Percentiles rank a stretch among this genome's conserved stretches.
phyloP scores from a whole-genome alignment of 2,113 vertebrate species.

The Micronycteris hirsuta region DNA sequence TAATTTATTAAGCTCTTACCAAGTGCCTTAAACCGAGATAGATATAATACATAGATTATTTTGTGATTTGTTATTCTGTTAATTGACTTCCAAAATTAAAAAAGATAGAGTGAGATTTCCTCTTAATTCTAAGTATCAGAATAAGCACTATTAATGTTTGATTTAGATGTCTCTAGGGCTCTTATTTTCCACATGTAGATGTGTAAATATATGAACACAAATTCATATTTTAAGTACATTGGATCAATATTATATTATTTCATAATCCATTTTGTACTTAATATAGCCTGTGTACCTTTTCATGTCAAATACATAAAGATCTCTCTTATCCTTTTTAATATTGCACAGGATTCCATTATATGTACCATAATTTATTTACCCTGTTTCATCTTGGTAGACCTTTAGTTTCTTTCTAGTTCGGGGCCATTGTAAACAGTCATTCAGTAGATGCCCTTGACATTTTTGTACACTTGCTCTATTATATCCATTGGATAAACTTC shows the following conservation, averaged over 20 bases:
- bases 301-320: neutral
- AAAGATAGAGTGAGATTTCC: neutral
- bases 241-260: neutral
- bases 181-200: neutral
- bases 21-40: neutral
- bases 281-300: neutral
- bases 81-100: constrained; percentile 7
- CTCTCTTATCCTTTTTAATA: neutral
- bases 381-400: neutral
- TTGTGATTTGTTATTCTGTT: neutral
- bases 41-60: neutral
- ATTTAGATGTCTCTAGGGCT: neutral
- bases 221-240: neutral
- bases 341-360: neutral
- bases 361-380: neutral
- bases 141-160: neutral
- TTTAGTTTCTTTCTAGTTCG: neutral
- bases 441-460: neutral
- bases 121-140: neutral
- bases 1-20: neutral
- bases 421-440: neutral
- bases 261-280: neutral
- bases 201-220: neutral
- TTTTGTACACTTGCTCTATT: neutral
- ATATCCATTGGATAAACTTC: neutral